Percentiles rank a stretch among this genome's conserved stretches.
Conservation (phyloP, 2,888 invertebrate genomes). For the Drosophila lacicola region DNA sequence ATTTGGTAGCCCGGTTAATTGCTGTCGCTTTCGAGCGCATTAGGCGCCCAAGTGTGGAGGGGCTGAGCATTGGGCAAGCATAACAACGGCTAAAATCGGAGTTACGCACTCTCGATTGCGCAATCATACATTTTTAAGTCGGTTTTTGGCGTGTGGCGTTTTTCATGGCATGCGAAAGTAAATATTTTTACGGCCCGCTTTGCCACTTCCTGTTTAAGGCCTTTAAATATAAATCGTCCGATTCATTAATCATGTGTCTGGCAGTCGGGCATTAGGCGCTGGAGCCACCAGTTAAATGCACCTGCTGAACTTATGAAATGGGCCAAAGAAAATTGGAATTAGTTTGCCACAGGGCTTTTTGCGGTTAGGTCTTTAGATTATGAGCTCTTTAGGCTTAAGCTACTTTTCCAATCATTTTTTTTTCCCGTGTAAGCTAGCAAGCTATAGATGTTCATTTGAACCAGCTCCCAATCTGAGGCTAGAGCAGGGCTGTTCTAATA, state of each 20-base stretch:
- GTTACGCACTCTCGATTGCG: conserved; percentile 74
- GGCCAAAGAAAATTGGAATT: conserved; percentile 28
- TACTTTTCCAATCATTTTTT: conserved; percentile 15
- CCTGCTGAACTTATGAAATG: conserved; percentile 53
- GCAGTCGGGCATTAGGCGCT: conserved; percentile 26
- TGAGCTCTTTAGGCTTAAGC: conserved; percentile 15
- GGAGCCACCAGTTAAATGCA: conserved; percentile 36
- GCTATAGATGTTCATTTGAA: neutral
- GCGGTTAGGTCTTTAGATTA: conserved; percentile 17
- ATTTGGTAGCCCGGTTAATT: conserved; percentile 45
- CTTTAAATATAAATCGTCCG: conserved; percentile 31
- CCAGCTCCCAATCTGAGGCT: no score
- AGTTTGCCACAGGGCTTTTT: conserved; percentile 12
- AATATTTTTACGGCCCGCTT: conserved; percentile 54
- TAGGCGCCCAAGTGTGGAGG: neutral
- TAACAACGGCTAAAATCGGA: conserved; percentile 41
- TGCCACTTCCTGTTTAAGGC: conserved; percentile 52
- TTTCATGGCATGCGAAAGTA: conserved; percentile 70
- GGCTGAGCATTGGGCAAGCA: neutral
- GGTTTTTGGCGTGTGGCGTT: conserved; percentile 40
- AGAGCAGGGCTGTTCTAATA: neutral
- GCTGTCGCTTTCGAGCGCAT: conserved; percentile 20
- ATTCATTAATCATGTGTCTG: conserved; percentile 64
- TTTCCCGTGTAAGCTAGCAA: neutral
- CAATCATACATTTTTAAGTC: conserved; percentile 39